Base-by-base conservation (phyloP, 1,140 invertebrate species). In the Macrobrachium rosenbergii region DNA sequence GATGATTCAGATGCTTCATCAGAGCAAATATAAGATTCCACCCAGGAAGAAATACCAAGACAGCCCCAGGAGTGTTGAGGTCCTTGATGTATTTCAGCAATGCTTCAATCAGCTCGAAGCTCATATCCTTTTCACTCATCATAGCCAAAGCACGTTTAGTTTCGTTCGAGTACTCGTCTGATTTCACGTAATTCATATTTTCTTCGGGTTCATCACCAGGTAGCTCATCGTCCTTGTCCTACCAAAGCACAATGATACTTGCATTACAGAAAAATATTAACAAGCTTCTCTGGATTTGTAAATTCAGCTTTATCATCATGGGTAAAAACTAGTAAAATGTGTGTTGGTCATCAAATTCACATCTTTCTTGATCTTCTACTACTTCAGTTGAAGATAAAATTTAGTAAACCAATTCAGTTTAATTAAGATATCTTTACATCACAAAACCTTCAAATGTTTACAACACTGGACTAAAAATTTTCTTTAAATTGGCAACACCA, bases 1-100 rank as follows among this genome's bases (percentile, higher is more conserved):
- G 95, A 88, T 95, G 94, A 89, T 95, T 95, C 12, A 99, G 92
- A 91, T 96, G 95, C 91, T 96, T 96, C 95, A 98, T 95, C 10
- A 99, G 92, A 0, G 96, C 95, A 92, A 98, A 98, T 86, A 99
- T 99, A 0, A 98, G 91, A 92, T 97, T 98, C 97, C 97, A 98
- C 0, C 98, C 98, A 11, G 98, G 97, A 0, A 99, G 92, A 92
- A 99, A 99, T 2, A 99, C 93, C 0, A 99, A 92, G 8, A 99
- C 95, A 0, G 98, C 97, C 0, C 98, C 98, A 2, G 95, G 94
- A 23, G 95, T 93, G 62, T 94, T 92, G 79, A 96, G 93, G 0
- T 92, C 91, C 89, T 95, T 95, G 64, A 99, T 97, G 90, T 98
- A 95, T 19, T 93, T 91, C 6, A 99, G 92, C 0, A 99, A 91